Conservation (phyloP, 1,140 invertebrate species). For the Hyles vespertilio region DNA sequence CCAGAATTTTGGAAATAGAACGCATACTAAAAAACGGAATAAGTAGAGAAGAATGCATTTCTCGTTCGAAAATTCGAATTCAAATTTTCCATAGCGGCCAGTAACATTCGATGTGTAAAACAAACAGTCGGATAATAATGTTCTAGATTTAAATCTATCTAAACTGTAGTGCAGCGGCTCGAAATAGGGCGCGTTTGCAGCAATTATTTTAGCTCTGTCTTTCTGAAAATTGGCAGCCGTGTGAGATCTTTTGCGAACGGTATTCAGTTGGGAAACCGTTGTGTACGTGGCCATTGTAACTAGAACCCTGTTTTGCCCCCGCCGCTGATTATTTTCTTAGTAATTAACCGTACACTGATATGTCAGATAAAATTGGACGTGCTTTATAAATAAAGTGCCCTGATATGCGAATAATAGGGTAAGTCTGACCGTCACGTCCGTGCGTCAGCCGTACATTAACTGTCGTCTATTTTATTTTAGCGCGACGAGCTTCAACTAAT, state of each 20-base stretch:
- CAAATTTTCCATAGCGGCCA: slow-evolving; percentile 2
- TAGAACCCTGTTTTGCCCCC: slow-evolving; percentile 44
- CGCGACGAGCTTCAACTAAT: neutral
- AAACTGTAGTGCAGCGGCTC: slow-evolving; percentile 56
- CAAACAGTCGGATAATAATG: slow-evolving; percentile 53
- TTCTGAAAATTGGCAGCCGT: slow-evolving; percentile 74
- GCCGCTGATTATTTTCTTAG: slow-evolving; percentile 13
- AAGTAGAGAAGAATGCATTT: neutral
- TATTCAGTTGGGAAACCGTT: slow-evolving; percentile 73
- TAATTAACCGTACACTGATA: slow-evolving; percentile 32
- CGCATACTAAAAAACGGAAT: slow-evolving; percentile 3
- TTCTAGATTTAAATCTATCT: slow-evolving; percentile 70
- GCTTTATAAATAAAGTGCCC: slow-evolving; percentile 65
- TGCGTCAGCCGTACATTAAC: slow-evolving; percentile 5
- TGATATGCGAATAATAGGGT: slow-evolving; percentile 62
- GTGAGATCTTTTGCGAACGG: slow-evolving; percentile 65
- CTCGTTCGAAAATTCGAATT: slow-evolving; percentile 2
- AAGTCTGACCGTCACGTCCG: slow-evolving; percentile 40
- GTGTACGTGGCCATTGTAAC: slow-evolving; percentile 40
- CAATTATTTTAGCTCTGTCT: slow-evolving; percentile 75
- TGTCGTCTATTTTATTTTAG: slow-evolving; percentile 5
- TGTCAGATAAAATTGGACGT: slow-evolving; percentile 43
- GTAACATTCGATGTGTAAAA: slow-evolving; percentile 19
- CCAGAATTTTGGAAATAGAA: neutral
- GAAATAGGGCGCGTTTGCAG: slow-evolving; percentile 72